phyloP scores from a whole-genome alignment of 2,113 vertebrate species.

The western clawed frog (Xenopus tropicalis) region UCB_Xtro_10.0 CM004447.2:124963501-124964000 shows the following conservation, averaged over 20 bases:
- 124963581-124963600: slow-evolving; percentile 4
- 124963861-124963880: background rate
- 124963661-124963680: background rate
- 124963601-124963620: background rate
- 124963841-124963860: background rate
- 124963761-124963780: background rate
- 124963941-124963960: slow-evolving; percentile 74
- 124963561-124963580: background rate
- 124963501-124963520: slow-evolving; percentile 30
- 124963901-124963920: background rate
- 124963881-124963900: background rate
- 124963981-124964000: slow-evolving; percentile 96
- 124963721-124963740: background rate
- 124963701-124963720: background rate
- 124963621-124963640: slow-evolving; percentile 1
- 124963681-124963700: background rate
- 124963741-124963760: background rate
- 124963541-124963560: slow-evolving; percentile 5
- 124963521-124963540: slow-evolving; percentile 18
- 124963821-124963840: slow-evolving; percentile 7
- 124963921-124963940: background rate
- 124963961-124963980: slow-evolving; percentile 94
- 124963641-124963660: too few relatives aligned
- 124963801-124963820: background rate
- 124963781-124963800: background rate